These are phyloP conservation scores for Caretta caretta DNA, from an alignment of 2,113 vertebrate genomes.

Conservation along the genomic window DNA sequence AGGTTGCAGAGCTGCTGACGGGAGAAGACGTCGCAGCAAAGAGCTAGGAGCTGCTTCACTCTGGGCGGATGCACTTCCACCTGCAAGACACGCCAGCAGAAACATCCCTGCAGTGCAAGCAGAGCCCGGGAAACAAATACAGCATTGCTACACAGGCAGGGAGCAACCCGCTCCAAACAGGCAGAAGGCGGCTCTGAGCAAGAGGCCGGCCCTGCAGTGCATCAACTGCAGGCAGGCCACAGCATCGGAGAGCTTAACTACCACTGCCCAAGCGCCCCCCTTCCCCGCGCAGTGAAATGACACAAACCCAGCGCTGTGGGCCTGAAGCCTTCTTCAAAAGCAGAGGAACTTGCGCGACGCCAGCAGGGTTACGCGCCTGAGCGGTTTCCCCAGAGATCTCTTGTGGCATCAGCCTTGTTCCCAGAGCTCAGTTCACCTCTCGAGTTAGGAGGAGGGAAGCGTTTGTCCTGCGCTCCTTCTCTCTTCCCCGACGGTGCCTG, in stretches of 20 bases:
- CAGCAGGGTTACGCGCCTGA: not conserved
- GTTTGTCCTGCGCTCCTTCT: no score
- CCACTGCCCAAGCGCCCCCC: no score
- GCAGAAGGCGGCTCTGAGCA: not conserved
- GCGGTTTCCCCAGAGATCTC: not conserved
- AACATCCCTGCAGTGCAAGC: not conserved
- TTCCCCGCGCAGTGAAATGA: no score
- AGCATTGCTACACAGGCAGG: not conserved
- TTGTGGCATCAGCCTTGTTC: not conserved
- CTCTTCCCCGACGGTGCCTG: no score
- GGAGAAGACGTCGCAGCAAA: constrained; percentile 90
- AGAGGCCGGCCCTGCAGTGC: no score
- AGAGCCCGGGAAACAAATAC: accelerated
- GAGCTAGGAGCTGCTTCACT: constrained; percentile 87
- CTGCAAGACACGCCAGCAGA: constrained; percentile 63
- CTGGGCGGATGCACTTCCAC: constrained; percentile 90
- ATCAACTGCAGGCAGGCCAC: no score
- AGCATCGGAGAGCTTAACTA: no score
- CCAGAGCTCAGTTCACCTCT: no score
- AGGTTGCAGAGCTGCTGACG: constrained; percentile 92
- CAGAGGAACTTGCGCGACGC: no score
- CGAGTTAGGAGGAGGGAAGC: no score
- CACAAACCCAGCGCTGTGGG: no score
- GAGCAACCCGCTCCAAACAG: not conserved
- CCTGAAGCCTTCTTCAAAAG: no score